Percentiles rank a stretch among this genome's conserved stretches.
Conservation (phyloP, 2,113 vertebrate species). For the Sturnus vulgaris region DNA sequence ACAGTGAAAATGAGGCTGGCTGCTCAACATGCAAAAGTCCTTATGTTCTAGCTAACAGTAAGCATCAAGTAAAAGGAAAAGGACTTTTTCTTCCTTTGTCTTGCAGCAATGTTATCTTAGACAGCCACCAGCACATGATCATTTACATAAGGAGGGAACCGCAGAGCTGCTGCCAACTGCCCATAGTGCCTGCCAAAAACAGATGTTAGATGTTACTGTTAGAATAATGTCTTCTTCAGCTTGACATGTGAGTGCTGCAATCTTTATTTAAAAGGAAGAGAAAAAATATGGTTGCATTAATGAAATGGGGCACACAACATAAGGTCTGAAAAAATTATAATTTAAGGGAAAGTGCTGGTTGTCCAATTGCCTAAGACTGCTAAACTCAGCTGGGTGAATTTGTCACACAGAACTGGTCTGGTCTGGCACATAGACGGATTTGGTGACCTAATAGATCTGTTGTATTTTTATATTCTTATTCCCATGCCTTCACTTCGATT, state of each 20-base stretch:
- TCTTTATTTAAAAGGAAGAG: conserved; percentile 54
- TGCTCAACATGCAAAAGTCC: conserved; percentile 33
- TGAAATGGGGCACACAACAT: background rate
- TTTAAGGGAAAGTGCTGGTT: background rate
- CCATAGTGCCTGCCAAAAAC: conserved; percentile 56
- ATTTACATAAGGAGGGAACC: conserved; percentile 59
- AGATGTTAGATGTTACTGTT: conserved; percentile 65
- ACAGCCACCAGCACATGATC: conserved; percentile 55
- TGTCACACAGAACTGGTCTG: background rate
- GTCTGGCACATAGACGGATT: background rate
- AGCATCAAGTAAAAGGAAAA: conserved; percentile 37
- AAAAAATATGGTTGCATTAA: conserved; percentile 45
- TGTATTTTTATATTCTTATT: background rate
- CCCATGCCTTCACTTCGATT: background rate
- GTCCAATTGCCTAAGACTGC: background rate
- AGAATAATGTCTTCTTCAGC: conserved; percentile 50
- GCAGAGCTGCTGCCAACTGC: conserved; percentile 58
- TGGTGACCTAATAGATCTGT: background rate
- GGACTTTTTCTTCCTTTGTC: conserved; percentile 51
- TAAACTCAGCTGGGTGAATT: background rate
- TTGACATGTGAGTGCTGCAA: conserved; percentile 44
- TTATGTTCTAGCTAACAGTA: conserved; percentile 12
- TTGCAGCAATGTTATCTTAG: conserved; percentile 34
- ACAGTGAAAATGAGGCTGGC: conserved; percentile 37
- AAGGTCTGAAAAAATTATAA: background rate